Base-by-base conservation (phyloP, 2,888 invertebrate genomes). In the Brenthis daphne region DNA sequence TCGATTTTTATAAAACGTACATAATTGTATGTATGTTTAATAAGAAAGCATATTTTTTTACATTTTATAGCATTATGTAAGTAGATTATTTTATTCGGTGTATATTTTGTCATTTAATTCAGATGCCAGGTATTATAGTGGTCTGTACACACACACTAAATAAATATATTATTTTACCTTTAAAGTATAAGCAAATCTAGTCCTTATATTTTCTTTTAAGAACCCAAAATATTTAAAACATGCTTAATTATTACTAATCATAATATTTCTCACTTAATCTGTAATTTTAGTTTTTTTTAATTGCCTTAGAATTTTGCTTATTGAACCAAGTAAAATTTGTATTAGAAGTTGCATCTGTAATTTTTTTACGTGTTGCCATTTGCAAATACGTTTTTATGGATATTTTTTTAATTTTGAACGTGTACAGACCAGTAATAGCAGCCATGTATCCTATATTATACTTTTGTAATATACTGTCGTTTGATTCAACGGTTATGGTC, bases 401-500 rank as follows among this genome's bases (percentile, higher is more conserved):
- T 24, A 20, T 24, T 43, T 43, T 3, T 69, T 57, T 61, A 57
- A 61, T 43, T 67, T 57, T 53, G 50, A 68, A 57, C 67, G 61
- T 74, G 72, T 66, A 72, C 61, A 65, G 67, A 65, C 57, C 63
- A 56, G 37, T 37, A 37, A 67, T 51, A 61, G 57, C 67, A 60
- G 72, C 73, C 76, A 75, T 76, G 75, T 77, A 83, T 84, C 84
- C 79, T 82, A 75, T 80, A 77, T 76, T 74, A 77, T 76, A 71
- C 77, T 80, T 81, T 77, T 87, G 85, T 88, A 88, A 84, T 85
- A 84, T 87, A 88, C 82, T 86, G 82, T 83, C 84, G 82, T 85
- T 86, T 87, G 83, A 84, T 83, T 85, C 75, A 84, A 83, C 77
- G 89, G 90, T 91, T 87, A 87, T 80, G 89, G 90, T 89, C 85